Conservation (phyloP, 2,113 vertebrate genomes). For the Gymnobelideus leadbeateri region DNA sequence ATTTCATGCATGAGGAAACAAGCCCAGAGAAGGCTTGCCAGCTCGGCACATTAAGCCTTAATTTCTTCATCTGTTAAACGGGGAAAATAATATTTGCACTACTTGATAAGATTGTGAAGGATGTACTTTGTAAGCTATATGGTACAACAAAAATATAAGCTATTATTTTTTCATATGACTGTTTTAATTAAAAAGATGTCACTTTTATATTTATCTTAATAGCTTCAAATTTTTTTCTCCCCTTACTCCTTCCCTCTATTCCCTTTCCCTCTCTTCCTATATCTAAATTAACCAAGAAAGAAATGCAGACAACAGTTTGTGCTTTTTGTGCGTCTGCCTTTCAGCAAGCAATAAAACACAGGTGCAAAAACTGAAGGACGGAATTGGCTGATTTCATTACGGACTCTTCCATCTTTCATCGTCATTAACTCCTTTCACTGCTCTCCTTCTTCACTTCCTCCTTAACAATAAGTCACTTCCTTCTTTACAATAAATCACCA, state of each 20-base stretch:
- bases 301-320: conserved; percentile 6
- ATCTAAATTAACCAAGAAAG: conserved; percentile 12
- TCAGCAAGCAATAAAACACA: conserved; percentile 48
- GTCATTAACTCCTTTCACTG: not conserved
- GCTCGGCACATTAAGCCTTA: not conserved
- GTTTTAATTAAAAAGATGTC: not conserved
- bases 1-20: not conserved
- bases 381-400: conserved; percentile 30
- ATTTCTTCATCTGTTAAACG: not conserved
- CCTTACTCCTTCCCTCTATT: not conserved
- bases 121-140: not conserved
- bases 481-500: conserved; percentile 70
- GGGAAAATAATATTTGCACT: not conserved
- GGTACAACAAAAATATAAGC: not conserved
- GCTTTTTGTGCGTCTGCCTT: not conserved
- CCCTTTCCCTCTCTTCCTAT: not conserved
- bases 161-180: not conserved
- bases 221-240: not conserved
- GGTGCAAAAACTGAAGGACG: conserved; percentile 23
- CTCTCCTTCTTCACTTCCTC: conserved; percentile 55
- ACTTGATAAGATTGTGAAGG: not conserved
- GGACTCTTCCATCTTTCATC: conserved; percentile 33
- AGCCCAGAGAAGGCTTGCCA: not conserved
- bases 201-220: not conserved
- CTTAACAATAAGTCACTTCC: conserved; percentile 58